These are phyloP conservation scores for Sapajus apella DNA, from an alignment of 2,113 vertebrate genomes.

Conservation along the genomic window DNA sequence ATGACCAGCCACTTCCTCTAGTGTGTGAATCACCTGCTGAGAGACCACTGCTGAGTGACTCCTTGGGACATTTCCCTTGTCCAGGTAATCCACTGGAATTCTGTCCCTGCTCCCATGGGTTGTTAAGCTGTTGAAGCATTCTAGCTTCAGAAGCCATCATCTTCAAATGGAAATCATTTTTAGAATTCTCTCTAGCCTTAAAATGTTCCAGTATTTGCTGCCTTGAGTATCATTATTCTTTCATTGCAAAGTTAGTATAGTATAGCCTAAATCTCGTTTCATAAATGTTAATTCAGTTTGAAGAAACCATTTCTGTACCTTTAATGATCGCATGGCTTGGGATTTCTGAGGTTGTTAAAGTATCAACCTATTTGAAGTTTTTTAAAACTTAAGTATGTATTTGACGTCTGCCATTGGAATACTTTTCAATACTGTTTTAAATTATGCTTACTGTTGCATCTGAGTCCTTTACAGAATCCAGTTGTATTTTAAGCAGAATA, in stretches of 20 bases:
- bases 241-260: neutral
- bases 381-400: neutral
- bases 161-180: neutral
- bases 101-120: accelerated
- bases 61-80: slow-evolving; percentile 80
- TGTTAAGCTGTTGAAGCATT: neutral
- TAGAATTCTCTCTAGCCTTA: neutral
- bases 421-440: neutral
- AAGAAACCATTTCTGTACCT: neutral
- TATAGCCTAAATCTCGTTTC: neutral
- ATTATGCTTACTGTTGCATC: neutral
- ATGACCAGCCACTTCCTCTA: slow-evolving; percentile 82
- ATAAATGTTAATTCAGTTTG: neutral
- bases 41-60: slow-evolving; percentile 57
- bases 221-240: neutral
- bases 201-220: neutral
- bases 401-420: neutral
- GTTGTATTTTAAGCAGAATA: neutral
- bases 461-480: neutral
- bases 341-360: neutral
- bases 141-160: neutral
- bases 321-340: neutral
- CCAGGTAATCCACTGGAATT: slow-evolving; percentile 86
- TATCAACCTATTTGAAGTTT: neutral
- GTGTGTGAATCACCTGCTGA: slow-evolving; percentile 63